These are phyloP conservation scores for Apotomis turbidana DNA, from an alignment of 2,888 invertebrate species.

Conservation along the genomic window DNA sequence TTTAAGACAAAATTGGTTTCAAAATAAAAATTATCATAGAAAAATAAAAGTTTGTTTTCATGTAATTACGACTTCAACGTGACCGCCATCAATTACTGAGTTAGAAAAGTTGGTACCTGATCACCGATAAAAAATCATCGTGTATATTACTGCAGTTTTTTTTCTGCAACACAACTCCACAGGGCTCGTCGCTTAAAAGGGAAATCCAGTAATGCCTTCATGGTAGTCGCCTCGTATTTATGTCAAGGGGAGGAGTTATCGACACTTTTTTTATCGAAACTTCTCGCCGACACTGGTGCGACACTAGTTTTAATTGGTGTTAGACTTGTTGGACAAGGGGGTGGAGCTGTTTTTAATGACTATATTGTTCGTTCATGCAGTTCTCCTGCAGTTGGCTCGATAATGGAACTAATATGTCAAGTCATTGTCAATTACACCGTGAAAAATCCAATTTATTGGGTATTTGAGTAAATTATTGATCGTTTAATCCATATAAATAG, in stretches of 20 bases:
- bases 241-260: conserved; percentile 56
- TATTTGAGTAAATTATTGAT: too few relatives aligned
- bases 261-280: conserved; percentile 41
- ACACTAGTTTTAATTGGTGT: conserved; percentile 73
- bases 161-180: conserved; percentile 70
- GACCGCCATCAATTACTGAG: too few relatives aligned
- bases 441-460: too few relatives aligned
- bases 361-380: conserved; percentile 33
- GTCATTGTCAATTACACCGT: too few relatives aligned
- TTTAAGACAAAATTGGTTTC: too few relatives aligned
- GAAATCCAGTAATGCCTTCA: conserved; percentile 75
- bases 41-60: too few relatives aligned
- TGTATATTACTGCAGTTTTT: conserved; percentile 39
- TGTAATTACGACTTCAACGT: too few relatives aligned
- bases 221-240: conserved; percentile 72
- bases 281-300: conserved; percentile 50
- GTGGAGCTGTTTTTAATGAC: conserved; percentile 51
- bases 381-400: conserved; percentile 12
- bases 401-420: conserved; percentile 1
- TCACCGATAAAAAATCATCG: too few relatives aligned
- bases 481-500: too few relatives aligned
- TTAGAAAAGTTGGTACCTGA: too few relatives aligned
- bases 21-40: too few relatives aligned
- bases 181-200: conserved; percentile 69
- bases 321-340: conserved; percentile 44